Evolutionary conservation across 2,797 vertebrate species (phyloP), one percentile per base, ranked within the genome.

Genomic region (Xerus rutilus): DNA sequence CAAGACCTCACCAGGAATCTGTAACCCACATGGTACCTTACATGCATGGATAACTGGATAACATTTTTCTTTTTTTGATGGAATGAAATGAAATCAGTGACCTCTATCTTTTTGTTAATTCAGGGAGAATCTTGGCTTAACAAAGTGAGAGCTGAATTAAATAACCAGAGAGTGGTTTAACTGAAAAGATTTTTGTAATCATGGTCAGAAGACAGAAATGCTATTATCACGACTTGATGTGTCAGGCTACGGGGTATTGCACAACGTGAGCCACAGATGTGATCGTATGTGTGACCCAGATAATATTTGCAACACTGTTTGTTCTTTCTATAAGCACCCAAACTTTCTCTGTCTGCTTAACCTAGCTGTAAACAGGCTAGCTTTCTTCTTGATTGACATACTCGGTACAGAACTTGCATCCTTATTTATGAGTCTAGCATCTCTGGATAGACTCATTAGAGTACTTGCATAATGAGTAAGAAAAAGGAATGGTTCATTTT

Each of bases 161-260:
- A 10, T 57, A 73, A 39, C 45, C 1, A 6, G 84, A 74, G 62
- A 78, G 92, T 30, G 47, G 91, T 94, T 97, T 96, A 96, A 97
- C 96, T 47, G 95, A 90, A 97, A 95, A 84, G 73, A n/a, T 62
- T 69, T 95, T 96, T 95, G 90, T 91, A 94, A 94, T 91, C 74
- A 74, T 78, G 81, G 62, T 92, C 43, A n/a, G 43, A 54, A 84
- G 90, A 54, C 49, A 92, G 86, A 77, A 10, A 72, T 6, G 17
- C 28, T 78, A 57, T 96, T 95, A 95, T 97, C 84, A 49, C 77
- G 77, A 17, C 67, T 30, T 0, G 49, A 83, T 76, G 59, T 25
- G 64, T n/a, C 65, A 21, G 15, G 23, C 39, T n/a, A 17, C 2
- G 0, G 59, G 25, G n/a, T 14, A 2, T 72, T n/a, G 35, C 0